Conservation (phyloP, 2,797 vertebrate genomes). For the Florisuga fusca region DNA sequence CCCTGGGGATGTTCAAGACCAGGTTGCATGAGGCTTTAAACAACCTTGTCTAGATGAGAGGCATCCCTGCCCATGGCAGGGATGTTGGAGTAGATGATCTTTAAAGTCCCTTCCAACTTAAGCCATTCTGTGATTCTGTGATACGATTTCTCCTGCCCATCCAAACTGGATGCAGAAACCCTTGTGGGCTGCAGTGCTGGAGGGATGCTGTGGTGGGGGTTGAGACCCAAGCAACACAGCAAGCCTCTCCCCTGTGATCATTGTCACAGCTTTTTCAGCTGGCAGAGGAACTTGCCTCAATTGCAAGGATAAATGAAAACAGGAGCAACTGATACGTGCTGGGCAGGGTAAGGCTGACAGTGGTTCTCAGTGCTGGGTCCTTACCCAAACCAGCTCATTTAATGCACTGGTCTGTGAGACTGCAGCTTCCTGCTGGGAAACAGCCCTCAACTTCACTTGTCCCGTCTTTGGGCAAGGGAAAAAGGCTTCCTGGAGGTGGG, state of each 20-base stretch:
- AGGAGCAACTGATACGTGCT: not conserved
- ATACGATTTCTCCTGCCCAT: not conserved
- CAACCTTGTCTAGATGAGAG: too few relatives aligned
- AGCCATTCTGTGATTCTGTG: too few relatives aligned
- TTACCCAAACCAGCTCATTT: not conserved
- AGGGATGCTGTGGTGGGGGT: not conserved
- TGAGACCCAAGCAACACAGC: not conserved
- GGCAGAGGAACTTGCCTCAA: not conserved
- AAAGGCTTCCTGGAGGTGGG: not conserved
- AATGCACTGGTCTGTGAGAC: not conserved
- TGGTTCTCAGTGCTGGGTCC: not conserved
- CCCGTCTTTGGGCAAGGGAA: not conserved
- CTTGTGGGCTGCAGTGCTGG: not conserved
- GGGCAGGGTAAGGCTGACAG: not conserved
- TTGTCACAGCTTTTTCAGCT: not conserved
- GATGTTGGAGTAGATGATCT: too few relatives aligned
- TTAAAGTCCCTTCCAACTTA: too few relatives aligned
- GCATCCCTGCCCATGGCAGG: too few relatives aligned
- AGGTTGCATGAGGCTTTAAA: too few relatives aligned
- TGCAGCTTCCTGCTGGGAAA: not conserved
- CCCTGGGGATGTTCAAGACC: too few relatives aligned
- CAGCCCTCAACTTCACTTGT: not conserved
- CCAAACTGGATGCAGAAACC: not conserved
- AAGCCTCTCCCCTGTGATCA: not conserved
- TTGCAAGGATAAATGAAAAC: not conserved